These are phyloP conservation scores for Microctenopoma lineatum DNA, from an alignment of 2,797 vertebrate genomes.

Conservation along the genomic window DNA sequence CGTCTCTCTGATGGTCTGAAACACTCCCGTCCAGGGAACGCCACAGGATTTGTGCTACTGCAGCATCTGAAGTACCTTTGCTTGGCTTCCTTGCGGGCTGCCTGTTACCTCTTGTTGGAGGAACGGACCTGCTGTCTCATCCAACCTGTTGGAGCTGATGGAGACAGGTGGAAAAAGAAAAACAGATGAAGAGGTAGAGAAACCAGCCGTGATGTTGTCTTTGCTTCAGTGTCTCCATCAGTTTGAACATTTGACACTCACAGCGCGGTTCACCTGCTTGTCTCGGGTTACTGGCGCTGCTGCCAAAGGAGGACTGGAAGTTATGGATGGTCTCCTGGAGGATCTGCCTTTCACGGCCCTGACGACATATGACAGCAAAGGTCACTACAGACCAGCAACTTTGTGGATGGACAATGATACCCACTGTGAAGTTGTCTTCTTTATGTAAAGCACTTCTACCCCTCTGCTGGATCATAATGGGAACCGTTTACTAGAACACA, in stretches of 20 bases:
- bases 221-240: neutral
- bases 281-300: conserved; percentile 95
- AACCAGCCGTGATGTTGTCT: neutral
- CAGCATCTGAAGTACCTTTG: conserved; percentile 44
- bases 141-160: conserved; percentile 84
- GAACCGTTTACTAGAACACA: conserved; percentile 1
- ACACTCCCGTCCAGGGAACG: conserved; percentile 37
- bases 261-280: conserved; percentile 87
- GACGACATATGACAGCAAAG: conserved; percentile 31
- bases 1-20: conserved; percentile 28
- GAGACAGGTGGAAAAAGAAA: conserved; percentile 6
- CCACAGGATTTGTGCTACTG: conserved; percentile 9
- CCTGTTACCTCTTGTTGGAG: conserved; percentile 84
- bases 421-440: neutral
- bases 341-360: conserved; percentile 97
- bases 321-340: conserved; percentile 99
- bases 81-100: conserved; percentile 9
- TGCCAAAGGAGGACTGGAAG: conserved; percentile 98
- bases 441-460: neutral
- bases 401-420: neutral
- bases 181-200: neutral
- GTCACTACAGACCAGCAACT: conserved; percentile 1
- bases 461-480: neutral
- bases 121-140: conserved; percentile 85
- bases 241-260: conserved; percentile 70